These are phyloP conservation scores for Zonitis immaculata DNA, from an alignment of 2,888 invertebrate species.

Conservation along the genomic window DNA sequence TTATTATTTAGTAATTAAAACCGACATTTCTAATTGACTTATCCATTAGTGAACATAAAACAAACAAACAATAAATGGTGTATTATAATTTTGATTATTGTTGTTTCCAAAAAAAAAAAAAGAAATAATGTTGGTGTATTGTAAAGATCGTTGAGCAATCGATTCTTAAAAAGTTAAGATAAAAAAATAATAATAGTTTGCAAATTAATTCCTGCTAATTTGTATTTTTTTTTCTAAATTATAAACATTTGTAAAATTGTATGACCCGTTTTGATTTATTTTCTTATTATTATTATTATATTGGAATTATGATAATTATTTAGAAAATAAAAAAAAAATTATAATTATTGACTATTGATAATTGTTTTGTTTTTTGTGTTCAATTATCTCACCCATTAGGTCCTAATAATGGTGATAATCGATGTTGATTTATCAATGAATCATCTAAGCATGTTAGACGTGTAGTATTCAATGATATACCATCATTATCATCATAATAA, in stretches of 20 bases:
- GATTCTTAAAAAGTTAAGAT: not conserved
- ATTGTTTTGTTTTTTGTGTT: slow-evolving; percentile 1
- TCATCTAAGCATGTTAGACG: slow-evolving; percentile 40
- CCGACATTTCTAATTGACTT: not conserved
- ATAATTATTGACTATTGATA: slow-evolving; percentile 5
- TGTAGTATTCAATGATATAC: slow-evolving; percentile 34
- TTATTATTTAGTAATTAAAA: not conserved
- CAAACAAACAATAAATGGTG: too few species aligned
- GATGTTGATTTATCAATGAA: slow-evolving; percentile 25
- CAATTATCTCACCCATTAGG: slow-evolving; percentile 45
- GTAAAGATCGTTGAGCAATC: not conserved
- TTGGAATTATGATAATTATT: too few species aligned
- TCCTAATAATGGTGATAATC: slow-evolving; percentile 40
- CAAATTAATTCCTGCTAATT: not conserved
- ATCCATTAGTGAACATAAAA: not conserved
- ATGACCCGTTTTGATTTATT: not conserved
- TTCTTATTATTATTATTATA: not conserved
- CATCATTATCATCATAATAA: slow-evolving; percentile 18
- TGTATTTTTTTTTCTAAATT: too few species aligned
- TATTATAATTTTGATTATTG: not conserved
- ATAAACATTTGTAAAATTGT: not conserved
- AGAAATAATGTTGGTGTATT: not conserved
- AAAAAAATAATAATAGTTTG: not conserved
- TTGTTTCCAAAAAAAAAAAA: not conserved
- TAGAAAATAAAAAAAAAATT: too few species aligned